Evolutionary conservation across 2,888 invertebrate genomes (phyloP), one percentile per base, ranked within the genome.

Genomic region (Epinotia bilunana): DNA sequence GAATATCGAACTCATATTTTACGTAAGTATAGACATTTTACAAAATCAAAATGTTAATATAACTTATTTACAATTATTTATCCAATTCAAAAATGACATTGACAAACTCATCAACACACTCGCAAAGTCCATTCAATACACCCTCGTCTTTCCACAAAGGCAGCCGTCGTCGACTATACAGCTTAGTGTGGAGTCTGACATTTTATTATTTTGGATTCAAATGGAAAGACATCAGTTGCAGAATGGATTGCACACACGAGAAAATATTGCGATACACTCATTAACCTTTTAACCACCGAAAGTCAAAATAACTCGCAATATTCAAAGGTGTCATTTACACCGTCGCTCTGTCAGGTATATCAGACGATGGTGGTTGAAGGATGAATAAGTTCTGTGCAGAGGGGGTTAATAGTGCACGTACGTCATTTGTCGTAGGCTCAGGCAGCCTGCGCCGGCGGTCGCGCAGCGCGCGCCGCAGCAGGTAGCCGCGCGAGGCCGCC

Each of bases 401-500:
- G 5, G 16, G n/a, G n/a, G 2, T n/a, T 53, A n/a, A 5, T 53
- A 20, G 46, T 62, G 33, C 49, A 74, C 80, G 78, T 76, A 86
- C 87, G 84, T 87, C 84, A 3, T 72, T 76, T 67, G 78, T 82
- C 65, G 74, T 81, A 13, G 76, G 73, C 3, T 73, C 79, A 46
- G 80, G 85, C 13, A 83, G 81, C 39, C 76, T 82, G 72, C 77
- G 83, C 79, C 86, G 91, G 78, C 95, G 82, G 20, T 93, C 94
- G 0, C 92, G 94, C 76, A 95, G 93, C 77, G 91, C 88, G 83
- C 94, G 93, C 77, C 97, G 90, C 0, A 96, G 93, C 57, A 96
- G 87, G 80, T 94, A 95, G 0, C 98, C 98, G 33, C 97, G 91
- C 11, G 96, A 95, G 80, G 95, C 95, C 1, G 97, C 96, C 88